Base-by-base conservation (phyloP, 1,140 invertebrate genomes). In the Drepana arcuata region DNA sequence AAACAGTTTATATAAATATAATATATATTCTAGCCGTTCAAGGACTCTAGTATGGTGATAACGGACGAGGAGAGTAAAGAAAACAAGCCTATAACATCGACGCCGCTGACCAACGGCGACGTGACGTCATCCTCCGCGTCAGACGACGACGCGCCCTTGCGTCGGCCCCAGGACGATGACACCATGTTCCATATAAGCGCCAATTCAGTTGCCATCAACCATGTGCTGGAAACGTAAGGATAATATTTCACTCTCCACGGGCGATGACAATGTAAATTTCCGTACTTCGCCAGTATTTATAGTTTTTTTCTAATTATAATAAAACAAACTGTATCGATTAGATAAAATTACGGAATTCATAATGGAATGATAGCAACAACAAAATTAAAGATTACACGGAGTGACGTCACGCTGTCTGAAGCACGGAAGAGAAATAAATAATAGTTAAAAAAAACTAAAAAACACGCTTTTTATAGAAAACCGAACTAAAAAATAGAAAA, bases 61-160 rank as follows among this genome's bases (percentile, higher is more conserved):
- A 84, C 82, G 1, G 83, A 84, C 44, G 84, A 86, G 42, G 85
- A 86, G 48, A 84, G 70, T 0, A 86, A 86, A 51, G 85, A 86
- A 62, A 86, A 86, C 52, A 84, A 84, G 50, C 79, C 79, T 12
- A 75, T 80, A 3, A 82, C 74, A 13, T 72, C 71, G 4, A 77
- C 72, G 1, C 75, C 73, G 23, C 49, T 78, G 13, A 58, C 64
- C 15, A 83, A 67, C 41, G 66, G 60, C 7, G 54, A 62, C 4
- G 43, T 41, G 11, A 38, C 58, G 4, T 47, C 57, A 0, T 62
- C 61, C 2, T 70, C 68, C 5, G 66, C 44, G 3, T 63, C 62
- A 0, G 70, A 70, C 34, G 74, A 77, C 50, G 72, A 79, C 59
- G 72, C 61, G 32, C 70, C 73, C 30, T 39, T 71, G 34, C 45